Evolutionary conservation across 2,888 invertebrate species (phyloP).

Genomic region (Caenorhabditis plicata): DNA sequence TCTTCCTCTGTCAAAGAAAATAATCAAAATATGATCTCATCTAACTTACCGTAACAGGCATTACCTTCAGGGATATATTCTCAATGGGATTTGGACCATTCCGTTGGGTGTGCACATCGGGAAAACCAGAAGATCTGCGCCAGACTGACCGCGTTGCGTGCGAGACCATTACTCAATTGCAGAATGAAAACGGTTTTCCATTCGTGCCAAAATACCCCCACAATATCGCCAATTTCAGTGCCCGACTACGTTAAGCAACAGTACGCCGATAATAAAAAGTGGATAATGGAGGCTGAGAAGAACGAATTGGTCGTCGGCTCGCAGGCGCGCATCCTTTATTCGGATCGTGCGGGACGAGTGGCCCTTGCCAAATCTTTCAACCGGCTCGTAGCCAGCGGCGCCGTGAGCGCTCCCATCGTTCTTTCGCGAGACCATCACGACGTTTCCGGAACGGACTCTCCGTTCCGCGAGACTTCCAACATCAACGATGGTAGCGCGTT

Average conservation of each 20-base stretch:
- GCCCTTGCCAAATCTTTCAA: slow-evolving; percentile 72
- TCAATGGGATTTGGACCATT: slow-evolving; percentile 75
- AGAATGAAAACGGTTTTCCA: slow-evolving; percentile 34
- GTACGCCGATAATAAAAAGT: slow-evolving; percentile 72
- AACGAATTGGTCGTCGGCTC: slow-evolving; percentile 69
- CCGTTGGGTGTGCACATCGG: slow-evolving; percentile 73
- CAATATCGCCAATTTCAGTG: slow-evolving; percentile 58
- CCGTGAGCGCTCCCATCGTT: slow-evolving; percentile 70
- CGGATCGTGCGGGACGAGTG: slow-evolving; percentile 71
- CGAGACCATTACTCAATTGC: slow-evolving; percentile 68
- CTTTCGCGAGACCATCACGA: slow-evolving; percentile 74
- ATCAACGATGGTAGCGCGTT: slow-evolving; percentile 73
- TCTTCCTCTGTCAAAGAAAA: not conserved
- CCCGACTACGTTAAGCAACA: slow-evolving; percentile 69
- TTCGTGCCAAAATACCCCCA: not conserved
- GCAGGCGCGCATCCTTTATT: slow-evolving; percentile 72
- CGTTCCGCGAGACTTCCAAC: slow-evolving; percentile 72
- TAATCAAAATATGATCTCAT: not conserved
- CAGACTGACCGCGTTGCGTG: slow-evolving; percentile 71
- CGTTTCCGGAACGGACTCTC: slow-evolving; percentile 73
- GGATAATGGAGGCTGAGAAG: slow-evolving; percentile 71
- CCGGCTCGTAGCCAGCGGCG: slow-evolving; percentile 65
- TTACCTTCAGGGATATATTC: slow-evolving; percentile 71
- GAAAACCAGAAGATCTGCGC: slow-evolving; percentile 68
- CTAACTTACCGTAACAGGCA: no score